Evolutionary conservation across 2,113 vertebrate species (phyloP).

Genomic region (Bettongia penicillata): DNA sequence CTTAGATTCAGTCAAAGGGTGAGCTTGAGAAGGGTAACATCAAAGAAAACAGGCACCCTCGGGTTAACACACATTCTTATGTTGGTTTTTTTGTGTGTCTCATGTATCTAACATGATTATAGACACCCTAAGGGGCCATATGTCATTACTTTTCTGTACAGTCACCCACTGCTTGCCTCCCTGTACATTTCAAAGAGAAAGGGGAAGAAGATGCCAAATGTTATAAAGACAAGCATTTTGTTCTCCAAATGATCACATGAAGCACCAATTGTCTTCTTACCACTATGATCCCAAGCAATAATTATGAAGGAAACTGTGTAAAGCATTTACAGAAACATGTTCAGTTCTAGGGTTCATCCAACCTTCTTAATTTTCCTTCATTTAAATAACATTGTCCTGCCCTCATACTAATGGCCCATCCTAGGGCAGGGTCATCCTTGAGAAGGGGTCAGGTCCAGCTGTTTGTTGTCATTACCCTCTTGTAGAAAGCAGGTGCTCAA

Average conservation of each 20-base stretch:
- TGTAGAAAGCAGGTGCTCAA: background rate
- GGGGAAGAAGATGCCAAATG: background rate
- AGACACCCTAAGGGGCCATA: background rate
- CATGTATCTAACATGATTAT: background rate
- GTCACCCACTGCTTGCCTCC: background rate
- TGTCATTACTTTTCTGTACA: background rate
- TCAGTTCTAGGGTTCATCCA: background rate
- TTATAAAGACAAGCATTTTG: background rate
- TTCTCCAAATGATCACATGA: background rate
- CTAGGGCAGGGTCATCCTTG: background rate
- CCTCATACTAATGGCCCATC: background rate
- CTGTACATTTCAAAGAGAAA: slow-evolving; percentile 31
- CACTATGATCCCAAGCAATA: background rate
- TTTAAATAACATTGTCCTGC: slow-evolving; percentile 18
- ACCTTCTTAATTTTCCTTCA: background rate
- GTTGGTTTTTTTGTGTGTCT: background rate
- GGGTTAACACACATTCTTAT: background rate
- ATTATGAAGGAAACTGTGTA: background rate
- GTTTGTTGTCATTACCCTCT: background rate
- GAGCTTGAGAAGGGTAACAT: background rate
- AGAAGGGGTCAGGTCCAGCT: background rate
- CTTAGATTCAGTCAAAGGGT: no score
- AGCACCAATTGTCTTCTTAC: background rate
- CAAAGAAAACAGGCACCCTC: background rate
- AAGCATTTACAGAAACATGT: background rate